Base-by-base conservation (phyloP, 2,797 vertebrate species). In the Lacerta viridis region DNA sequence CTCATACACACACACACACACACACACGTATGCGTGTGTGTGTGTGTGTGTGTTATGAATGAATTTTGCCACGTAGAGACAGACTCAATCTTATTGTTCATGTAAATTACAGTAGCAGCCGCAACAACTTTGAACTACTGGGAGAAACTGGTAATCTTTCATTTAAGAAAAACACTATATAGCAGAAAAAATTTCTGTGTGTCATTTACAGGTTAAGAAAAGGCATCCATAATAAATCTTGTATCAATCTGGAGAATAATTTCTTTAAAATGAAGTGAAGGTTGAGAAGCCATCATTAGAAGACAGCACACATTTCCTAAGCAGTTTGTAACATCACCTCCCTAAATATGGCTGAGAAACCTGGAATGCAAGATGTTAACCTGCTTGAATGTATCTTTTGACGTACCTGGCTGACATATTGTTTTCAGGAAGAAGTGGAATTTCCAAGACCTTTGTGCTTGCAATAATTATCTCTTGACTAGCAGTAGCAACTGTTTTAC, bases 401-500 rank as follows among this genome's bases (percentile, higher is more conserved):
- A 75, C 10, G 64, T 97, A 99, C 99, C 99, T 98, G 97, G 99
- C 99, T 91, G 98, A 97, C 99, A 99, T 99, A 86, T 98, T 98
- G 92, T 99, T 99, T 97, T 99, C 99, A 64, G 99, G 99, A 93
- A 99, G 98, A 90, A 99, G 98, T 74, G 99, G 99, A 95, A 99
- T 99, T 97, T 99, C 99, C 89, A 99, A 94, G 95, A 99, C 98
- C 95, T 99, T 99, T 81, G 99, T 99, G 97, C 98, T 98, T 95
- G 98, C 93, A 84, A 99, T 95, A 76, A 99, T 93, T 93, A 99
- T 98, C 96, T 99, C 99, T 96, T 99, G 99, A 95, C 99, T 99
- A 88, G 99, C 98, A 0, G 99, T 99, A 88, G 98, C 99, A 59
- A 99, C 99, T 0, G 99, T 99, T 96, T 99, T 99, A 90, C 99